Evolutionary conservation across 2,888 invertebrate species (phyloP), one percentile per base, ranked within the genome.

Genomic region (Germaria angustata): DNA sequence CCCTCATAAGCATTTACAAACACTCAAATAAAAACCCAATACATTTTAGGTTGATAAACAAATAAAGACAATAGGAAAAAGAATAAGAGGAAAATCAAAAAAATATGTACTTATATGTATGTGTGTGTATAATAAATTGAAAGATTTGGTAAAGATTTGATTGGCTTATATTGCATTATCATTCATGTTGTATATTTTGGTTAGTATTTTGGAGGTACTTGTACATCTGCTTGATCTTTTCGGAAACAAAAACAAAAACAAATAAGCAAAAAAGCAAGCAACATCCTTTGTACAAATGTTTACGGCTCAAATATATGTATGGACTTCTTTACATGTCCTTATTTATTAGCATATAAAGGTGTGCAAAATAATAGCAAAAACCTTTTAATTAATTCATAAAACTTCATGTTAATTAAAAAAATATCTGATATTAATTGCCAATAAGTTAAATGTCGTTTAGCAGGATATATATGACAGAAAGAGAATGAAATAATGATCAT

Each of bases 101-200:
- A 39, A 46, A 17, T 68, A 11, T 49, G 17, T 39, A 53, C n/a
- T n/a, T n/a, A n/a, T n/a, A 28, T 28, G 28, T 28, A n/a, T 6
- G 6, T 28, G 6, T 6, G 28, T 5, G 28, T 61, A 17, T 82
- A 85, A 85, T 85, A 86, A 85, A 85, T 85, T 85, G 84, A 84
- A 85, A 85, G 85, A 85, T 86, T 85, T 86, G 63, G 83, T 71
- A 83, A 84, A 83, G 84, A 85, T 86, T 85, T 85, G 69, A 85
- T 85, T 84, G 84, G 84, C 84, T 86, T 86, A 80, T 78, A 71
- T 72, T 39, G 76, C 55, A 85, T 85, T 85, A 85, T 82, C 76
- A 76, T 78, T 73, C 59, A 53, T 72, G 41, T 72, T 71, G 46
- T 71, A 66, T 69, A n/a, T n/a, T n/a, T n/a, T 69, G 49, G 68